A percentile compares a stretch with the other conserved stretches of the same genome.
Evolutionary conservation across 2,113 vertebrate genomes (phyloP).

Genomic region (Embiotoca jacksoni): DNA sequence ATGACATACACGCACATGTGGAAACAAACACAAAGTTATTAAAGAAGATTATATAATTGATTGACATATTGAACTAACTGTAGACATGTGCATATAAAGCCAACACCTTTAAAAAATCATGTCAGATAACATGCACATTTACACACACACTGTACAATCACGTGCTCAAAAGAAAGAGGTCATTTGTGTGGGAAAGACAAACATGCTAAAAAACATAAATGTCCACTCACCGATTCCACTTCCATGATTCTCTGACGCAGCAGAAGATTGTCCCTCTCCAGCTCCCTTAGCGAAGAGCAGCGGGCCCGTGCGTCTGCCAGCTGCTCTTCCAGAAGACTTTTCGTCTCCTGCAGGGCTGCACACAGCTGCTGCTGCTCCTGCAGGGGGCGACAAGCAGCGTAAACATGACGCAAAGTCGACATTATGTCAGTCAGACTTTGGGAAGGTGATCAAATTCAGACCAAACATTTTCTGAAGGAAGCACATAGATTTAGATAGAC

Average conservation of each 20-base stretch:
- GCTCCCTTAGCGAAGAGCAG: slow-evolving; percentile 84
- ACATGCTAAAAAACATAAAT: neutral
- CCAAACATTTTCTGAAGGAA: no score
- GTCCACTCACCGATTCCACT: slow-evolving; percentile 83
- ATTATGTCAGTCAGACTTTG: no score
- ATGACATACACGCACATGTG: neutral
- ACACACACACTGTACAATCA: neutral
- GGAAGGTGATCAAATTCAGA: no score
- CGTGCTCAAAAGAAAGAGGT: neutral
- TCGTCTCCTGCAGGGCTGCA: slow-evolving; percentile 86
- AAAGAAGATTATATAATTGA: neutral
- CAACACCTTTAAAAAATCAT: no score
- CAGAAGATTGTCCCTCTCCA: slow-evolving; percentile 89
- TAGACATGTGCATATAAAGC: neutral
- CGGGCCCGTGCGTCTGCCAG: slow-evolving; percentile 84
- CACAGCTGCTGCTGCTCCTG: slow-evolving; percentile 91
- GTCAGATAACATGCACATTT: neutral
- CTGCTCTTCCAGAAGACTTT: slow-evolving; percentile 88
- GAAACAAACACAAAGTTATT: neutral
- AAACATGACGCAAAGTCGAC: neutral
- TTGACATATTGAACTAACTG: no score
- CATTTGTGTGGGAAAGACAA: neutral
- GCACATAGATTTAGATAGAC: no score
- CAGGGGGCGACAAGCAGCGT: slow-evolving; percentile 36
- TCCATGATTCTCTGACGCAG: slow-evolving; percentile 86